Evolutionary conservation across 2,888 invertebrate genomes (phyloP).

Genomic region (Neuroscelio doddi): DNA sequence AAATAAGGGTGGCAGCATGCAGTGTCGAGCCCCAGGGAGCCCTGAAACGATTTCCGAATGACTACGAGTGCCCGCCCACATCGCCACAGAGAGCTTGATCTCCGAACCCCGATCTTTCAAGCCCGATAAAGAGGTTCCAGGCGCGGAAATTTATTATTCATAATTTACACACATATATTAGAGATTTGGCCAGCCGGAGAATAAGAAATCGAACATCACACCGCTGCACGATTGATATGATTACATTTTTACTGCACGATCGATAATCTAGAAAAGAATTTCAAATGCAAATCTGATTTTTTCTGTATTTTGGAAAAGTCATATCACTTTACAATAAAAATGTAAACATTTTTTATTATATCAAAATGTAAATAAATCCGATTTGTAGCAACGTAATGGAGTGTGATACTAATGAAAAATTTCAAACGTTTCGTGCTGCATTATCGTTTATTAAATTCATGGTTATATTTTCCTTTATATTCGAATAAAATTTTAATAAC

Average conservation of each 20-base stretch:
- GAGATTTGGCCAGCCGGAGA: constrained; percentile 14
- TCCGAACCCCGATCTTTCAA: constrained; percentile 58
- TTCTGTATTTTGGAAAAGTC: too few relatives aligned
- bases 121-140: constrained; percentile 55
- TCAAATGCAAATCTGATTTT: too few relatives aligned
- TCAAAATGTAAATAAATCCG: too few relatives aligned
- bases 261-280: background rate
- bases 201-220: constrained; percentile 15
- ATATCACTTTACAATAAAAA: too few relatives aligned
- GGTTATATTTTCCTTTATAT: too few relatives aligned
- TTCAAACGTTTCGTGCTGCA: too few relatives aligned
- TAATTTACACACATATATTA: constrained; percentile 56
- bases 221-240: constrained; percentile 6
- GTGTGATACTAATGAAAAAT: too few relatives aligned
- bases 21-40: constrained; percentile 19
- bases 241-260: constrained; percentile 15
- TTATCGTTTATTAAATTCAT: too few relatives aligned
- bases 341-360: too few relatives aligned
- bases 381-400: too few relatives aligned
- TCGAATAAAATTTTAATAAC: too few relatives aligned
- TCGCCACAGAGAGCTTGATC: constrained; percentile 58
- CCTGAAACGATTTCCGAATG: constrained; percentile 19
- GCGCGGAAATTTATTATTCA: constrained; percentile 65
- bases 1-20: constrained; percentile 18
- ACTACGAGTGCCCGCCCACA: constrained; percentile 69